These are phyloP conservation scores for Piliocolobus tephrosceles DNA, from an alignment of 2,113 vertebrate genomes.

Conservation along the genomic window DNA sequence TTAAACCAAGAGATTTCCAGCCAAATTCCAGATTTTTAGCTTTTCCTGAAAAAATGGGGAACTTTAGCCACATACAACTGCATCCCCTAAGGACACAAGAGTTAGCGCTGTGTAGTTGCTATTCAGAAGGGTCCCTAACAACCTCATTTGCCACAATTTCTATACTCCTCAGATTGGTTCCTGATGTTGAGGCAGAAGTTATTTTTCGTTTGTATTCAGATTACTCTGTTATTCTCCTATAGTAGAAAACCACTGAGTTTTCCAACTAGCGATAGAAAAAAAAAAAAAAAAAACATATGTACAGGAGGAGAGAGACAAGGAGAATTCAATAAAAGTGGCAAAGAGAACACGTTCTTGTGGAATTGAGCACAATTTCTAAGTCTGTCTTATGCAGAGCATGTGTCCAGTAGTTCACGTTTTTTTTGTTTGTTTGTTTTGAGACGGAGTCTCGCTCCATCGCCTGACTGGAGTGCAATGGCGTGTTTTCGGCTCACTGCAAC, in stretches of 20 bases:
- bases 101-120: neutral
- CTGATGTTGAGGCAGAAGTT: neutral
- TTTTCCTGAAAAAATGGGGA: neutral
- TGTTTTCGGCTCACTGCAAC: no score
- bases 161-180: neutral
- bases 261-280: neutral
- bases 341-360: neutral
- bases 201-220: neutral
- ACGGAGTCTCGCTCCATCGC: no score
- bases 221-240: neutral
- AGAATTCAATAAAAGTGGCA: neutral
- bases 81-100: rapidly evolving
- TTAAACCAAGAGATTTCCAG: neutral
- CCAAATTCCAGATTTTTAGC: neutral
- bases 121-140: neutral
- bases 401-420: neutral
- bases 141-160: no score
- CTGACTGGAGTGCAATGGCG: no score
- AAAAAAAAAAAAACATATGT: neutral
- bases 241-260: neutral
- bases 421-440: no score
- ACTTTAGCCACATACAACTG: neutral
- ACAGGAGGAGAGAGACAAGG: neutral
- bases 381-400: neutral
- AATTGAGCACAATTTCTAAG: neutral